Evolutionary conservation across 2,797 vertebrate genomes (phyloP).

Genomic region (Brotula barbata): DNA sequence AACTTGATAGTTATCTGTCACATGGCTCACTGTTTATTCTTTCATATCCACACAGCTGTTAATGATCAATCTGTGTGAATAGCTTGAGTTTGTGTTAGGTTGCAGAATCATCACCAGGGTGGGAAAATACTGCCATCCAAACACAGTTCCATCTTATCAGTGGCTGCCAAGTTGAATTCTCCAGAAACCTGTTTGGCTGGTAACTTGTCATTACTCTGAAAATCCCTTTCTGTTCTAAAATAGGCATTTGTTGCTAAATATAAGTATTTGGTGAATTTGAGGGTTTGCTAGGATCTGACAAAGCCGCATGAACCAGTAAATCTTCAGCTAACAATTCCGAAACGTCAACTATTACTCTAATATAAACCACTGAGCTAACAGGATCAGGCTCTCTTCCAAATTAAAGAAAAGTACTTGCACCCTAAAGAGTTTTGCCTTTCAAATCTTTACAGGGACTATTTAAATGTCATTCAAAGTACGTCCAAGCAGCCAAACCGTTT

Average conservation of each 20-base stretch:
- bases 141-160: background rate
- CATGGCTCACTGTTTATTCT: background rate
- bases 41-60: constrained; percentile 33
- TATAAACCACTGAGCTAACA: too few species aligned
- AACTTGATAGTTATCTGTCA: constrained; percentile 16
- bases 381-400: background rate
- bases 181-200: background rate
- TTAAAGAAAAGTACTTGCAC: constrained; percentile 1
- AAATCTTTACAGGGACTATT: constrained; percentile 28
- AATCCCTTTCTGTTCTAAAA: background rate
- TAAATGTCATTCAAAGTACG: constrained; percentile 37
- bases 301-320: background rate
- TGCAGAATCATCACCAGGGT: background rate
- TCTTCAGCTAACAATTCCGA: background rate
- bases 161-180: constrained; percentile 1
- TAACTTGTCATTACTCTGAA: constrained; percentile 4
- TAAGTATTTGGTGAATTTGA: background rate
- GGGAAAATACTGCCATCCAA: constrained; percentile 31
- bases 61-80: constrained; percentile 7
- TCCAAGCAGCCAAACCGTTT: too few species aligned
- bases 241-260: too few species aligned
- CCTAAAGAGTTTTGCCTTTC: constrained; percentile 27
- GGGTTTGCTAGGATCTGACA: background rate
- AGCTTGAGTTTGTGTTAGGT: constrained; percentile 21
- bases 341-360: background rate